Evolutionary conservation across 1,140 invertebrate genomes (phyloP).

Genomic region (Bathynomus jamesi): DNA sequence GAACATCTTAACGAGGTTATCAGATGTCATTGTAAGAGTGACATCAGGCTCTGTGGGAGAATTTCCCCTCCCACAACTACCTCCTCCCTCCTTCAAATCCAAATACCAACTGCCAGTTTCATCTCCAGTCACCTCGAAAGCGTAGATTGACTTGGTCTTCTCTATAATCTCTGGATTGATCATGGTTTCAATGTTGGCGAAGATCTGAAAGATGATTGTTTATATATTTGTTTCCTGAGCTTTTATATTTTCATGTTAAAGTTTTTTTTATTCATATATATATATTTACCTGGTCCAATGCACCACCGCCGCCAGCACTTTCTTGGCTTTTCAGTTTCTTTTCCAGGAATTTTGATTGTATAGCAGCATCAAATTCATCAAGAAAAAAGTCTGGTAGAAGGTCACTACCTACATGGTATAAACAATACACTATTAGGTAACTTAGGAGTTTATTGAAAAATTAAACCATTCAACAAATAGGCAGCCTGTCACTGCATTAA

Average conservation of each 20-base stretch:
- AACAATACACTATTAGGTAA: too few relatives aligned
- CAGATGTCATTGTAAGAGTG: constrained; percentile 69
- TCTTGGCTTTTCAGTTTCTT: too few relatives aligned
- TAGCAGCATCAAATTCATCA: constrained; percentile 53
- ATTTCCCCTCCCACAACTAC: constrained; percentile 67
- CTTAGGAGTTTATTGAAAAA: too few relatives aligned
- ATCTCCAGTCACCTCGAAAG: constrained; percentile 78
- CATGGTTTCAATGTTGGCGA: constrained; percentile 24
- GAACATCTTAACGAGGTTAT: constrained; percentile 53
- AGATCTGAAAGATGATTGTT: constrained; percentile 15
- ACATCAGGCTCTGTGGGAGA: constrained; percentile 59
- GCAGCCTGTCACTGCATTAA: too few relatives aligned
- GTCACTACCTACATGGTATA: too few relatives aligned
- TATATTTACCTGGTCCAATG: too few relatives aligned
- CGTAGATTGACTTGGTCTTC: constrained; percentile 74
- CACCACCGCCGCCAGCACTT: too few relatives aligned
- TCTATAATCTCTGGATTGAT: constrained; percentile 37
- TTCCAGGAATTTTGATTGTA: too few relatives aligned
- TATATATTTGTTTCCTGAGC: too few relatives aligned
- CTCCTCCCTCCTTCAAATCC: constrained; percentile 80
- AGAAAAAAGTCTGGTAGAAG: constrained; percentile 88
- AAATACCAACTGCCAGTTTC: constrained; percentile 76
- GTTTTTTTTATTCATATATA: too few relatives aligned
- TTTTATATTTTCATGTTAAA: too few relatives aligned
- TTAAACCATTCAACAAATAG: too few relatives aligned